Conservation (phyloP, 2,888 invertebrate species). For the Ennomos quercinarius region DNA sequence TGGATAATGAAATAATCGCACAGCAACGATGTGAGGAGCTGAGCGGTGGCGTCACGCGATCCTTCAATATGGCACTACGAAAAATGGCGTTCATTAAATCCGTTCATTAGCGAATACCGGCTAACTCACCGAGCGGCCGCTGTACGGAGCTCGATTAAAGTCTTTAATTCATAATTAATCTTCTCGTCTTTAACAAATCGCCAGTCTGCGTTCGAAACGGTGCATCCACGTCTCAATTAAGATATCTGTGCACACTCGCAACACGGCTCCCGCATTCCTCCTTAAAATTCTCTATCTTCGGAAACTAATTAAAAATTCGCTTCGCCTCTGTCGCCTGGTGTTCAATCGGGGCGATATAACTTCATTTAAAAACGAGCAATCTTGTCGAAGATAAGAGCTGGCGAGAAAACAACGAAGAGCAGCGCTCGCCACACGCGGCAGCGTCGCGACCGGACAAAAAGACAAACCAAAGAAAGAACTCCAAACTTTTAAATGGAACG, state of each 20-base stretch:
- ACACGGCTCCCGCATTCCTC: slow-evolving; percentile 80
- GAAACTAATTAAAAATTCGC: slow-evolving; percentile 86
- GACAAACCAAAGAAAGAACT: slow-evolving; percentile 72
- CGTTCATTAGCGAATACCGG: slow-evolving; percentile 67
- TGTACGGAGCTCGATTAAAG: slow-evolving; percentile 60
- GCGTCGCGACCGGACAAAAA: slow-evolving; percentile 69
- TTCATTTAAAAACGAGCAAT: slow-evolving; percentile 85
- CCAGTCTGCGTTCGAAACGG: slow-evolving; percentile 61
- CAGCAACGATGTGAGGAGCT: slow-evolving; percentile 50
- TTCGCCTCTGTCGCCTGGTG: slow-evolving; percentile 76
- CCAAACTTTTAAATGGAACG: slow-evolving; percentile 82
- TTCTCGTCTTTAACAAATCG: slow-evolving; percentile 73
- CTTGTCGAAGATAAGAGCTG: slow-evolving; percentile 82
- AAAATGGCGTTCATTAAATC: slow-evolving; percentile 70
- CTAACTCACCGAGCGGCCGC: slow-evolving; percentile 50
- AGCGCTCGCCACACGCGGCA: slow-evolving; percentile 77
- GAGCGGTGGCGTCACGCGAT: slow-evolving; percentile 62
- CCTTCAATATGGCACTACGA: slow-evolving; percentile 62
- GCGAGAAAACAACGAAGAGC: slow-evolving; percentile 84
- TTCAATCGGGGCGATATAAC: slow-evolving; percentile 84
- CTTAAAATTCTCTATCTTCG: slow-evolving; percentile 83
- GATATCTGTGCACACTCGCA: slow-evolving; percentile 70
- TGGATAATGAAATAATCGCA: slow-evolving; percentile 56
- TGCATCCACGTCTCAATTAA: slow-evolving; percentile 79
- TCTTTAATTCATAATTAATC: slow-evolving; percentile 77